These are phyloP conservation scores for Drosophila kambysellisi DNA, from an alignment of 2,888 invertebrate genomes.

Conservation along the genomic window DNA sequence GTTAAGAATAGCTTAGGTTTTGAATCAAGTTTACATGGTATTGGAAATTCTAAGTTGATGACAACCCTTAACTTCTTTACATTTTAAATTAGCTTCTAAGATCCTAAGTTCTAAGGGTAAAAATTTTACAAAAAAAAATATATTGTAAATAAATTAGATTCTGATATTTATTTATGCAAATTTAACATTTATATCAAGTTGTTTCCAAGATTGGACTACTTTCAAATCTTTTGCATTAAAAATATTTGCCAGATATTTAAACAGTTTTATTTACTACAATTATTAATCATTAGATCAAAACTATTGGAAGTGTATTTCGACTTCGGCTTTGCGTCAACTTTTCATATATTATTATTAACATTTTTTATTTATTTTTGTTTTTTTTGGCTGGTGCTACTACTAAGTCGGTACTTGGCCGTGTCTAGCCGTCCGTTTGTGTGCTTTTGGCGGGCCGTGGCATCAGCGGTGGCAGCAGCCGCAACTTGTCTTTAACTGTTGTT, in stretches of 20 bases:
- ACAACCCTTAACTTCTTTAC: not conserved
- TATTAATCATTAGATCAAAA: no score
- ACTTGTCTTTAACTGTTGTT: slow-evolving; percentile 73
- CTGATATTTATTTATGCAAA: not conserved
- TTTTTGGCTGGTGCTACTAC: slow-evolving; percentile 53
- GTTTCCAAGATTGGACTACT: not conserved
- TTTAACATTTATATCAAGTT: not conserved
- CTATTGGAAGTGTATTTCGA: slow-evolving; percentile 13
- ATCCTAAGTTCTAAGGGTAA: not conserved
- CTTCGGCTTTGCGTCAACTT: not conserved
- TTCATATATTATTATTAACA: slow-evolving; percentile 18
- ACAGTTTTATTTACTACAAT: not conserved
- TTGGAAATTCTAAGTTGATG: no score
- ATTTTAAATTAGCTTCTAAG: not conserved
- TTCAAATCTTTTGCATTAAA: not conserved
- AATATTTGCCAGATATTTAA: not conserved
- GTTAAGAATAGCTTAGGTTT: slow-evolving; percentile 10
- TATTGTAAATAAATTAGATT: not conserved
- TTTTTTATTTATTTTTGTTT: slow-evolving; percentile 17
- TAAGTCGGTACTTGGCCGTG: slow-evolving; percentile 37
- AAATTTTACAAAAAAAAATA: not conserved
- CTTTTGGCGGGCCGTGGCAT: slow-evolving; percentile 53
- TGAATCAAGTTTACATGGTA: not conserved
- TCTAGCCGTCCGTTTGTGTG: slow-evolving; percentile 48
- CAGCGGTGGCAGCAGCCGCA: slow-evolving; percentile 55